Evolutionary conservation across 92 coral and sea anemone species (phyloP).

Genomic region (Desmophyllum pertusum): DNA sequence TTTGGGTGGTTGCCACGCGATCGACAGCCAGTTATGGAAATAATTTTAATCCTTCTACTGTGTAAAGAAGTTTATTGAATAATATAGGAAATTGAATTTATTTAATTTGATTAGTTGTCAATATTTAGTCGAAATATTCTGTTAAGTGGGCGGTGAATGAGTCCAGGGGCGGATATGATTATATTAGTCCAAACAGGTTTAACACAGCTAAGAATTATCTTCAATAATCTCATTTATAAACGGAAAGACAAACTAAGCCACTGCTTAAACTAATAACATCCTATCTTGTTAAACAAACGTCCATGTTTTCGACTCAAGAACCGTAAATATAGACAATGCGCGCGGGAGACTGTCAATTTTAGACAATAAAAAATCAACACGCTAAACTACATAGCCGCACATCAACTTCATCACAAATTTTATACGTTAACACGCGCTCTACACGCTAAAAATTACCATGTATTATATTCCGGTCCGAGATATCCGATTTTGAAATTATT

Average conservation of each 20-base stretch:
- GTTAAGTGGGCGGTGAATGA: background rate
- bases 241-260: background rate
- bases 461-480: too few relatives aligned
- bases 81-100: background rate
- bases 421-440: background rate
- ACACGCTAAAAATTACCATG: too few relatives aligned
- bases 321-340: conserved; percentile 2
- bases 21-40: background rate
- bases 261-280: background rate
- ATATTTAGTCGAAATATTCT: background rate
- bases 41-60: background rate
- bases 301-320: background rate
- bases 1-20: background rate
- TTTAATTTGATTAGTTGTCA: background rate
- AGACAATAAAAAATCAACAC: background rate
- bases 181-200: background rate
- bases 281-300: background rate
- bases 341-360: background rate
- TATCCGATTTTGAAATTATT: background rate
- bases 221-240: background rate
- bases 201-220: conserved; percentile 1
- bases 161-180: background rate
- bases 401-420: background rate
- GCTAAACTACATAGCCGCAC: background rate
- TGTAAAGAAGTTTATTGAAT: background rate